These are phyloP conservation scores for Papilio xuthus DNA, from an alignment of 1,140 invertebrate genomes.

Conservation along the genomic window DNA sequence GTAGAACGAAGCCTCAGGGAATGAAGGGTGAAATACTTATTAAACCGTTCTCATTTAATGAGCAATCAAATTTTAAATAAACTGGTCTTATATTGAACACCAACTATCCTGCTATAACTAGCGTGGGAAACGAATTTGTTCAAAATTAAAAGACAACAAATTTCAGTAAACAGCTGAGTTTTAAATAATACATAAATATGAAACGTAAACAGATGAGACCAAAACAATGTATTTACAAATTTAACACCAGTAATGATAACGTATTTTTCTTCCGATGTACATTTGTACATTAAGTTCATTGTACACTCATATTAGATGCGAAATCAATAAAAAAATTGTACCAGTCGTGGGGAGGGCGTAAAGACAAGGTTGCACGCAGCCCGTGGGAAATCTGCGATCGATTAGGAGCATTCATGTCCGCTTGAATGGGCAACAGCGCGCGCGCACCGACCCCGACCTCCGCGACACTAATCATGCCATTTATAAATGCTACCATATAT, in stretches of 20 bases:
- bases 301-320: not conserved
- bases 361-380: conserved; percentile 45
- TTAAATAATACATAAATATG: no score
- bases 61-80: not conserved
- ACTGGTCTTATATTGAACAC: not conserved
- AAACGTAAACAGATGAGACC: not conserved
- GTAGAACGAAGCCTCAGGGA: conserved; percentile 45
- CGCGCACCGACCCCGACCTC: conserved; percentile 51
- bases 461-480: conserved; percentile 41
- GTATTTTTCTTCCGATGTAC: not conserved
- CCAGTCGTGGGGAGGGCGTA: conserved; percentile 11
- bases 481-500: conserved; percentile 1
- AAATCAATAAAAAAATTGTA: not conserved
- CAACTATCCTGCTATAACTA: not conserved
- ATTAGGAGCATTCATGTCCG: conserved; percentile 74
- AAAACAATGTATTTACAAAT: no score
- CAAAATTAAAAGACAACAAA: not conserved
- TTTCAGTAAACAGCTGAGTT: no score
- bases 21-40: conserved; percentile 54
- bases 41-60: conserved; percentile 28
- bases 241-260: not conserved
- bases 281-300: not conserved
- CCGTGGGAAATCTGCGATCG: conserved; percentile 71
- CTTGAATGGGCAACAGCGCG: conserved; percentile 67
- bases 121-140: not conserved